Evolutionary conservation across 2,797 vertebrate genomes (phyloP).

Genomic region (Aeoliscus strigatus): DNA sequence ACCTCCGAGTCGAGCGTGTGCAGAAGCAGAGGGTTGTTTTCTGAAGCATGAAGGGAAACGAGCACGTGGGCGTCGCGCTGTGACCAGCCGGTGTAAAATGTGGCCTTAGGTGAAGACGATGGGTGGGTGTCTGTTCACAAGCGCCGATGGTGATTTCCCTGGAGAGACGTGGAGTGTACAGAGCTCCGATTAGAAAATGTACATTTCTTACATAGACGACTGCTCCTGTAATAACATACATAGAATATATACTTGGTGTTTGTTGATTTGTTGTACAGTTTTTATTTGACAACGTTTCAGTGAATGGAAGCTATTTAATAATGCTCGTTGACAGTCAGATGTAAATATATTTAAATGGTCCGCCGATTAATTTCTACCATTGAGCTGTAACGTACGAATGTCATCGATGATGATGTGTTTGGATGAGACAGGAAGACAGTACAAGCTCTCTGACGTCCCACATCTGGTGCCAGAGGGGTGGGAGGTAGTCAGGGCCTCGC

Average conservation of each 20-base stretch:
- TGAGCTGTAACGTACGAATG: conserved; percentile 43
- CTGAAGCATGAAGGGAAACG: conserved; percentile 45
- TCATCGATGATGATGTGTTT: conserved; percentile 30
- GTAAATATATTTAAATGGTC: conserved; percentile 65
- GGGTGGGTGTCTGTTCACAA: no score
- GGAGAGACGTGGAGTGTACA: no score
- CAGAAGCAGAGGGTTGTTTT: conserved; percentile 32
- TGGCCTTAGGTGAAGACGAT: conserved; percentile 57
- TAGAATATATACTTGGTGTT: conserved; percentile 25
- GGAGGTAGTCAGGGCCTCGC: no score
- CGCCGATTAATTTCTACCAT: conserved; percentile 30
- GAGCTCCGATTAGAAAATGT: no score
- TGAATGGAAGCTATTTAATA: conserved; percentile 25
- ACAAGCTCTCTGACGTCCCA: conserved; percentile 16
- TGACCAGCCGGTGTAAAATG: conserved; percentile 27
- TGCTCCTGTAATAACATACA: conserved; percentile 41
- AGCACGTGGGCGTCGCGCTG: no score
- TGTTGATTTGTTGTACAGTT: conserved; percentile 55
- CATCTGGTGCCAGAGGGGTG: no score
- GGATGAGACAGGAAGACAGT: conserved; percentile 21
- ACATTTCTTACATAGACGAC: conserved; percentile 47
- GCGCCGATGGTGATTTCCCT: no score
- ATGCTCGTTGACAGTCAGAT: conserved; percentile 38
- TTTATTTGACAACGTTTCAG: conserved; percentile 43
- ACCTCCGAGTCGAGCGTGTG: not conserved